Conservation (phyloP, 1,140 invertebrate species). For the Lineus longissimus region DNA sequence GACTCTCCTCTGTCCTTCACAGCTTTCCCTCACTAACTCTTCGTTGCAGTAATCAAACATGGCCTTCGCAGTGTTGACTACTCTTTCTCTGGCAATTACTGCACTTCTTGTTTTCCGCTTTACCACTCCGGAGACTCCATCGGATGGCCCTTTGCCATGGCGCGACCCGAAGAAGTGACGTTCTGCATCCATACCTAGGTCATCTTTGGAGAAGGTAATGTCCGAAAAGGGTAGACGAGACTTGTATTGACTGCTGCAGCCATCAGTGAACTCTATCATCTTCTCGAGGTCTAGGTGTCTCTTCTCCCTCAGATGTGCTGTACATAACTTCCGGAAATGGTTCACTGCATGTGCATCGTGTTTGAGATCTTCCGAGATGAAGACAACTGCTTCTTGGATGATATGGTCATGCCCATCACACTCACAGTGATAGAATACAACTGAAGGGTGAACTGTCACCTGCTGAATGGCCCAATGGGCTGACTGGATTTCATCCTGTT, state of each 20-base stretch:
- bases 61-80: conserved; percentile 12
- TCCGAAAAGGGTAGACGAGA: conserved; percentile 18
- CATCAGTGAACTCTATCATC: conserved; percentile 22
- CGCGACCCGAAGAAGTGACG: conserved; percentile 20
- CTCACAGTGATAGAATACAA: too few species aligned
- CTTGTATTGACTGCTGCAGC: conserved; percentile 23
- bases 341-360: conserved; percentile 23
- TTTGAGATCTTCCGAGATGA: conserved; percentile 18
- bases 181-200: conserved; percentile 8
- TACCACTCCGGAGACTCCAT: conserved; percentile 19
- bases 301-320: conserved; percentile 10
- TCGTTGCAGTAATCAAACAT: conserved; percentile 13
- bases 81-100: conserved; percentile 8
- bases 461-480: too few species aligned
- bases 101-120: conserved; percentile 13
- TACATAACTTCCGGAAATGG: conserved; percentile 5
- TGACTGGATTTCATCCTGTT: too few species aligned
- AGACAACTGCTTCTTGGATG: conserved; percentile 14
- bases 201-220: conserved; percentile 11
- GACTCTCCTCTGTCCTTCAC: neutral
- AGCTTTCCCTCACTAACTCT: neutral
- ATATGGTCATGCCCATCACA: too few species aligned
- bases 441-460: too few species aligned
- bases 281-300: conserved; percentile 2
- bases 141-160: conserved; percentile 24